Evolutionary conservation across 2,113 vertebrate genomes (phyloP), one percentile per base, ranked within the genome.

Genomic region (Paradoxurus hermaphroditus): DNA sequence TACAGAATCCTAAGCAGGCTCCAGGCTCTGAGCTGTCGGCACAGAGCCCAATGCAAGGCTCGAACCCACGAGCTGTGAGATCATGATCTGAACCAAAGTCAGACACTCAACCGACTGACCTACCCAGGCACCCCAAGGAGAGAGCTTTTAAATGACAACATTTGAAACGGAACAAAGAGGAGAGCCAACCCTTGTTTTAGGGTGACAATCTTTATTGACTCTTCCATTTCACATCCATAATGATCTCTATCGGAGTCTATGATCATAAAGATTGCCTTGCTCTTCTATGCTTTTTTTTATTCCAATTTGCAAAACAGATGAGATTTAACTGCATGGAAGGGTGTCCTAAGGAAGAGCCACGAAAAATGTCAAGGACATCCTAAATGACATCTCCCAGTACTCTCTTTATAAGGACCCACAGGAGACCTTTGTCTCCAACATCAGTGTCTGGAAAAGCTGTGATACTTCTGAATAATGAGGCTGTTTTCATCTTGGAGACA

Each of bases 341-440:
- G 44, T 82, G 51, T 85, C 53, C 56, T 46, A 49, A 81, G 34
- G 79, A 86, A 79, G 11, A 91, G 31, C 82, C 63, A 88, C 0
- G 63, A 82, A 72, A 96, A 96, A 78, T 88, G 94, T 81, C 81
- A 90, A 97, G 75, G 91, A 93, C 41, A 73, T 39, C 27, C 90
- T 89, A 88, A 93, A 93, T 56, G 70, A 84, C 4, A 9, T 16
- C 85, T 92, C 65, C 89, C 81, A 59, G 90, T 15, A 7, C 70
- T 63, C 46, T 39, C 36, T 85, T 70, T 65, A 51, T 31, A 73
- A 82, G 39, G 83, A 70, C 77, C 39, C 51, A 6, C 1, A 44
- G 59, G 94, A 93, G 73, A 75, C 18, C 63, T 91, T 85, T 75
- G 49, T 90, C 29, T 51, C 41, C 27, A 70, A 85, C 34, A 91